phyloP scores from a whole-genome alignment of 2,113 vertebrate species.

The Ursus arctos region DNA sequence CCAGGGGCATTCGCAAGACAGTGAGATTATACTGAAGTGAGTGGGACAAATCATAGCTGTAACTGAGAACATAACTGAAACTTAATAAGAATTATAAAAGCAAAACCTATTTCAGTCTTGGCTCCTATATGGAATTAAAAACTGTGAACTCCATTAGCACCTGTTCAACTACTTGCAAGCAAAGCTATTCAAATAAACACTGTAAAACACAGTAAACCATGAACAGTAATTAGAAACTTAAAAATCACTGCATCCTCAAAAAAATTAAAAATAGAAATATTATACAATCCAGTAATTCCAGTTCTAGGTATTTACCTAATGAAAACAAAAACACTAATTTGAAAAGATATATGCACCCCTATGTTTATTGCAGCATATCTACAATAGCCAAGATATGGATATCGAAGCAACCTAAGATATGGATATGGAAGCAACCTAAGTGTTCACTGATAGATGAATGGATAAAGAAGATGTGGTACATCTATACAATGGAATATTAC shows the following conservation, averaged over 20 bases:
- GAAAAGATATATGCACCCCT: neutral
- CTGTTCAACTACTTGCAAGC: neutral
- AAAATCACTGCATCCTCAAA: neutral
- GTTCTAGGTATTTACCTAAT: neutral
- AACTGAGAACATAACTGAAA: slow-evolving; percentile 89
- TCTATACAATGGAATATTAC: neutral
- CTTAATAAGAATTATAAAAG: slow-evolving; percentile 70
- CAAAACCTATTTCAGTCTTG: slow-evolving; percentile 38
- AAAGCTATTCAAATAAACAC: neutral
- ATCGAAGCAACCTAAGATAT: neutral
- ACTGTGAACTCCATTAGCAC: slow-evolving; percentile 40
- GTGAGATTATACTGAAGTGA: slow-evolving; percentile 98
- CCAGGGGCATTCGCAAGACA: slow-evolving; percentile 92
- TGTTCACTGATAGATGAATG: neutral
- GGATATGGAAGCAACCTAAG: neutral
- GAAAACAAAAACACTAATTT: neutral
- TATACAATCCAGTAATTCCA: neutral
- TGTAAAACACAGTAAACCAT: neutral
- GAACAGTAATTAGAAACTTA: neutral
- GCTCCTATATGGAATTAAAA: neutral
- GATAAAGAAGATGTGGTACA: neutral
- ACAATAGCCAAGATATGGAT: neutral
- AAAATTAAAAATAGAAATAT: neutral
- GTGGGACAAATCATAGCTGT: slow-evolving; percentile 98
- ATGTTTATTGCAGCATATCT: neutral